A percentile compares a stretch with the other conserved stretches of the same genome.
These are phyloP conservation scores for Stenurella melanura DNA, from an alignment of 2,888 invertebrate genomes.

Conservation along the genomic window DNA sequence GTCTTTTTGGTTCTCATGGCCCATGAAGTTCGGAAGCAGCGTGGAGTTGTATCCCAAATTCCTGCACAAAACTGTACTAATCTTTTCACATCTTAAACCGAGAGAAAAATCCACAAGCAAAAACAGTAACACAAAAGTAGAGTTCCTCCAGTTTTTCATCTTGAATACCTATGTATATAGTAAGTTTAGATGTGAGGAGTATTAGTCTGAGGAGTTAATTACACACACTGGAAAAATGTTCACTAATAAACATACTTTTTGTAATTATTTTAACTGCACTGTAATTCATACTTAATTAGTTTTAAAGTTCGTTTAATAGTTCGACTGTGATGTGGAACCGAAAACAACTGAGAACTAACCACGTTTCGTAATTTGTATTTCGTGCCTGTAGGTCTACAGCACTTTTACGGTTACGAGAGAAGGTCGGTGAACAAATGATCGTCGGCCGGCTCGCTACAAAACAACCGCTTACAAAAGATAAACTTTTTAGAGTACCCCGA, in stretches of 20 bases:
- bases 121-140: conserved; percentile 20
- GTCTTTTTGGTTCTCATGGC: conserved; percentile 86
- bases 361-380: conserved; percentile 33
- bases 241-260: conserved; percentile 26
- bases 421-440: conserved; percentile 63
- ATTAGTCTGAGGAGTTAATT: conserved; percentile 5
- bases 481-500: conserved; percentile 65
- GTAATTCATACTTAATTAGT: conserved; percentile 30
- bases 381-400: conserved; percentile 36
- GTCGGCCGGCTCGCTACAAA: conserved; percentile 63
- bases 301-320: conserved; percentile 5
- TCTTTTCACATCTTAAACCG: conserved; percentile 80
- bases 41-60: conserved; percentile 91
- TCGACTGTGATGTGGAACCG: not conserved
- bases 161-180: not conserved
- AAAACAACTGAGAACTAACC: conserved; percentile 35
- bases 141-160: conserved; percentile 25
- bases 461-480: conserved; percentile 68
- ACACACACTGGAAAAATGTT: not conserved
- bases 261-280: conserved; percentile 7
- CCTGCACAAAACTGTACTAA: conserved; percentile 86
- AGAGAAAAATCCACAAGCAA: conserved; percentile 35
- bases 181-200: not conserved
- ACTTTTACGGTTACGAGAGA: conserved; percentile 51
- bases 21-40: conserved; percentile 90